phyloP scores from a whole-genome alignment of 2,797 vertebrate genomes.

The Anisognathus igniventris region DNA sequence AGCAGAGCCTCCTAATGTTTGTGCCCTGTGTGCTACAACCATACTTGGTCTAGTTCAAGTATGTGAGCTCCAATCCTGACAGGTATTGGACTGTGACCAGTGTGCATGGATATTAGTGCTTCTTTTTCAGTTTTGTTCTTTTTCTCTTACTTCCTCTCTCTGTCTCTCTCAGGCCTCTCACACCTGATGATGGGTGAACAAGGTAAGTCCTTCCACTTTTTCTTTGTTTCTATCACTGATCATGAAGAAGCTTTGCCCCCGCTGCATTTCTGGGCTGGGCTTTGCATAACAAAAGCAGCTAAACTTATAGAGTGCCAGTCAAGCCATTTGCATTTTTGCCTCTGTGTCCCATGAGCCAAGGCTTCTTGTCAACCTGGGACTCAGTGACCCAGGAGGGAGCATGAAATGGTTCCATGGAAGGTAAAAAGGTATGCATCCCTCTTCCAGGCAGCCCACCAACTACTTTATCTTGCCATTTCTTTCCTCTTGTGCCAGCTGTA shows the following conservation, averaged over 20 bases:
- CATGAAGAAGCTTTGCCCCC: neutral
- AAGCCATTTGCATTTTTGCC: conserved; percentile 11
- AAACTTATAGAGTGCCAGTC: neutral
- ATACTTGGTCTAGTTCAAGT: conserved; percentile 54
- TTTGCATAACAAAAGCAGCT: conserved; percentile 13
- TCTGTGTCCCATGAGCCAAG: conserved; percentile 5
- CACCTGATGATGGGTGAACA: conserved; percentile 97
- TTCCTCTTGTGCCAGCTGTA: conserved; percentile 33
- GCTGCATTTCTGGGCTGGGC: neutral
- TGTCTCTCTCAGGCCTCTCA: conserved; percentile 85
- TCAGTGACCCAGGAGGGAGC: conserved; percentile 7
- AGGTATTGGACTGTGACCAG: neutral
- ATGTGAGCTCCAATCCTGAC: conserved; percentile 5
- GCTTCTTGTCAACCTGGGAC: conserved; percentile 21
- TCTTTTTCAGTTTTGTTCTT: conserved; percentile 52
- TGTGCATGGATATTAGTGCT: conserved; percentile 69
- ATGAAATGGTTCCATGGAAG: conserved; percentile 33
- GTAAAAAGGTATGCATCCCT: neutral
- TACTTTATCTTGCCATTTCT: conserved; percentile 25
- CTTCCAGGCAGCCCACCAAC: neutral
- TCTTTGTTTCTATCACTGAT: conserved; percentile 11
- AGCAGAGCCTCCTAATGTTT: neutral
- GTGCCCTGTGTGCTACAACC: neutral
- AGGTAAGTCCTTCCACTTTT: conserved; percentile 82
- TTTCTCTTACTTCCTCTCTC: conserved; percentile 39